Evolutionary conservation across 2,888 invertebrate genomes (phyloP), one percentile per base, ranked within the genome.

Genomic region (Torymus auratus): DNA sequence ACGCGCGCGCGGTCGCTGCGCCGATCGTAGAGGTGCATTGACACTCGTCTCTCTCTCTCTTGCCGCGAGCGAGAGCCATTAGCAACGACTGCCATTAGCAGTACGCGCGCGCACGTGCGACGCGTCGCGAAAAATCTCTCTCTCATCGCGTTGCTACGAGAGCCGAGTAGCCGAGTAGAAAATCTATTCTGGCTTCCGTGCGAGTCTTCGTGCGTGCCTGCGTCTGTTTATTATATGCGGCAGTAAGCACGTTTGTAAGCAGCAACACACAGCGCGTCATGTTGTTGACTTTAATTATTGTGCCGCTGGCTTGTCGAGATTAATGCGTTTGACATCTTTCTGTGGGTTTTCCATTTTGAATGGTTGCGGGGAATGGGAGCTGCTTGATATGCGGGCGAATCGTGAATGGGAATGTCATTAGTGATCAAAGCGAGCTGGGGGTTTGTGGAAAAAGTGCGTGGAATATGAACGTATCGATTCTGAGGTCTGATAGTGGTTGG

Each of bases 141-240:
- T 53, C 20, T 55, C 62, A 7, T 4, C 5, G 41, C 41, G 41
- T 28, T 28, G 20, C 20, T 20, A 2, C 20, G 53, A 10, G 1
- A 20, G 56, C 3, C 41, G 41, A 41, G 11, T 28, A 58, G 2
- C n/a, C 75, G 60, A 75, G 52, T 53, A 50, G 64, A 73, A 73
- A 73, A 73, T 65, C 20, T 65, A 73, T 73, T 65, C 56, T 13
- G n/a, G 20, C 73, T 73, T 55, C 55, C 73, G 15, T 61, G 60
- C 2, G 13, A 17, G 41, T 17, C 11, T 14, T 11, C 17, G 17
- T 20, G 17, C 67, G 67, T 20, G 20, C 41, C 15, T 64, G 64
- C n/a, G 41, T 10, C 7, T 23, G 55, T 17, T 73, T 65, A 65
- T 64, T 56, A 13, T 20, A 41, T 41, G 41, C 41, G 41, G 41